Evolutionary conservation across 2,113 vertebrate species (phyloP).

Genomic region (Genyomyrus donnyi): DNA sequence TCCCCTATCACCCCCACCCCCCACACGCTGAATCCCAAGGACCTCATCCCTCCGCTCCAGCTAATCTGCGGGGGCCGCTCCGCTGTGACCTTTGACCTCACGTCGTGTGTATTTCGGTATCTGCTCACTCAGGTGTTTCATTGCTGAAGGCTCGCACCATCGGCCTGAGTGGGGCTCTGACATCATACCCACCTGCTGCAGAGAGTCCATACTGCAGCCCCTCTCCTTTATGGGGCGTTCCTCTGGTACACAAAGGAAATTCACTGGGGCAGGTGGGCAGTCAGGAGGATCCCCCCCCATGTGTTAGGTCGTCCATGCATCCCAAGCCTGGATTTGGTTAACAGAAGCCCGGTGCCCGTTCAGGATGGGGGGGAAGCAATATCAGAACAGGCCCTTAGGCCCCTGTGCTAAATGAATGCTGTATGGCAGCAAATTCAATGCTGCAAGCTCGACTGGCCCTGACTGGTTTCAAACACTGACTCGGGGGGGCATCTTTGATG

Average conservation of each 20-base stretch:
- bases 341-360: neutral
- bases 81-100: neutral
- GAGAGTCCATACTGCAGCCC: neutral
- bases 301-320: neutral
- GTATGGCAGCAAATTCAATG: slow-evolving; percentile 46
- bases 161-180: neutral
- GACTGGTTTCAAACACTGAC: slow-evolving; percentile 44
- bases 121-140: neutral
- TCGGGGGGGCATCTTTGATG: neutral
- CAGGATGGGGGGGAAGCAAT: neutral
- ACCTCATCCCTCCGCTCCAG: neutral
- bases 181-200: neutral
- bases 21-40: neutral
- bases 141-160: neutral
- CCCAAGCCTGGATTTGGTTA: neutral
- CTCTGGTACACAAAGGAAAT: neutral
- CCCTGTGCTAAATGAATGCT: slow-evolving; percentile 45
- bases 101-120: neutral
- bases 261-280: neutral
- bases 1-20: neutral
- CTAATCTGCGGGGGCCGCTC: neutral
- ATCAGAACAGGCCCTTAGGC: slow-evolving; percentile 25
- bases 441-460: slow-evolving; percentile 47
- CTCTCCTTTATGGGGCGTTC: neutral
- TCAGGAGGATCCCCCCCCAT: neutral